Base-by-base conservation (phyloP, 2,113 vertebrate species). In the Thinocorus orbignyianus region DNA sequence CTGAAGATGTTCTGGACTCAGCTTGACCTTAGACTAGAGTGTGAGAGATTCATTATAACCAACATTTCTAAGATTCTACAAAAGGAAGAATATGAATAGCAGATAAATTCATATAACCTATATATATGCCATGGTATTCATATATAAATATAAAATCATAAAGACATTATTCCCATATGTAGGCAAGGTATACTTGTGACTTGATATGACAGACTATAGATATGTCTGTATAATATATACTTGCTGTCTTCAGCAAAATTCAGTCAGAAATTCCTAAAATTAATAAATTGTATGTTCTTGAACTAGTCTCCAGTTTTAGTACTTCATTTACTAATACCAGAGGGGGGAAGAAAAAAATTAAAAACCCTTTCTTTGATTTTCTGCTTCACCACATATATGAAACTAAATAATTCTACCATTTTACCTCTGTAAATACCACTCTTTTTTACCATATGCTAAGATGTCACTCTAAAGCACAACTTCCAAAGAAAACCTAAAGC, bases 71-170 rank as follows among this genome's bases (percentile, higher is more conserved):
- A 54, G 17, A 66, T 30, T 22, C 30, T 66, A 19, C 22, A 42
- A 55, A 81, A 71, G 19, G 49, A 74, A 81, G 9, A 86, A 54
- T 5, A 37, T 0, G 0, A 81, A 69, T 18, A 14, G 17, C 18
- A 51, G 33, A 65, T 4, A 11, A 60, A 84, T 57, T 26, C 41
- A 41, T 49, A 66, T 2, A 64, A 14, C 22, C 10, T 16, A 7
- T 17, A 14, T 28, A 20, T 11, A 4, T 1, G 0, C 13, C 35
- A 15, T 18, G 1, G 4, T 35, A 44, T 12, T 44, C 48, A 37
- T 17, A 55, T 11, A 44, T 3, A 51, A 58, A 86, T 28, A 46
- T 14, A 18, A 66, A 57, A 81, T 39, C 25, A 33, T 42, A 30
- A 52, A 73, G 18, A 44, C 1, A 11, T 70, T 44, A 7, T 37